A percentile compares a stretch with the other conserved stretches of the same genome.
These are phyloP conservation scores for Leptinotarsa juncta DNA, from an alignment of 2,888 invertebrate species.

Conservation along the genomic window DNA sequence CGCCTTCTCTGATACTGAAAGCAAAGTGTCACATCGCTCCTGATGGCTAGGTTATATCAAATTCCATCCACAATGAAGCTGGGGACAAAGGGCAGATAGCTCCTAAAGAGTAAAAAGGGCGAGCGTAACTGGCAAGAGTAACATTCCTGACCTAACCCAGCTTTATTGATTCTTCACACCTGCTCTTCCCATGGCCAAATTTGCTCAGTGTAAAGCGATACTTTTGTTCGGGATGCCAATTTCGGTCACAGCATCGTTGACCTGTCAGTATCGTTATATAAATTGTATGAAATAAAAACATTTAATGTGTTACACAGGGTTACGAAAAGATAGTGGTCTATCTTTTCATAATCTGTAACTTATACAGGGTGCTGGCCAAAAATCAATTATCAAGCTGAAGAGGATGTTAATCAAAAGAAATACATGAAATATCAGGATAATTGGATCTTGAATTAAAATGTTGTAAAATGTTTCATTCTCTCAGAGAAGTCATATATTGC, in stretches of 20 bases:
- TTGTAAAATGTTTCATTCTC: no score
- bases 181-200: constrained; percentile 11
- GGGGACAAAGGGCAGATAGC: neutral
- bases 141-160: constrained; percentile 20
- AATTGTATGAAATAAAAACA: neutral
- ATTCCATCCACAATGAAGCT: neutral
- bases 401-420: no score
- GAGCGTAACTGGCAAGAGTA: constrained; percentile 21
- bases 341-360: no score
- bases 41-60: neutral
- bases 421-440: no score
- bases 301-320: neutral
- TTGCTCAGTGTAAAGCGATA: constrained; percentile 14
- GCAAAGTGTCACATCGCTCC: neutral
- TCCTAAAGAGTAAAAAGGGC: constrained; percentile 14
- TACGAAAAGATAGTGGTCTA: neutral
- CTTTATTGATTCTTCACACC: constrained; percentile 25
- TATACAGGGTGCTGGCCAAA: no score
- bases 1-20: neutral
- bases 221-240: neutral
- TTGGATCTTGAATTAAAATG: no score
- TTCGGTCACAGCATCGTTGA: neutral
- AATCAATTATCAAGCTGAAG: no score
- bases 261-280: neutral
- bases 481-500: no score